Conservation (phyloP, 2,113 vertebrate species). For the Proterorhinus semilunaris region DNA sequence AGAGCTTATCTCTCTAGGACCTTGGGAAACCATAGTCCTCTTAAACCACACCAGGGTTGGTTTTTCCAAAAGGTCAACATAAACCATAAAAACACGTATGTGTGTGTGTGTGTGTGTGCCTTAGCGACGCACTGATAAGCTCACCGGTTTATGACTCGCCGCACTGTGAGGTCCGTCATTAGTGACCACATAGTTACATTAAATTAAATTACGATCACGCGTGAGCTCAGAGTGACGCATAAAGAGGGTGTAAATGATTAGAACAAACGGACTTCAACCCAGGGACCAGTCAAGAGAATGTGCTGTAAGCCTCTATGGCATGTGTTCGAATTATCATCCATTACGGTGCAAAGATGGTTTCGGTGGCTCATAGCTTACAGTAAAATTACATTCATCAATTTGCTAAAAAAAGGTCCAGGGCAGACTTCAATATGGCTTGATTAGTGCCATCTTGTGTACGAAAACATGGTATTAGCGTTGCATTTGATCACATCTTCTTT, state of each 20-base stretch:
- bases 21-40: no score
- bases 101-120: neutral
- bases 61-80: no score
- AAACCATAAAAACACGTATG: no score
- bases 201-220: slow-evolving; percentile 10
- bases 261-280: slow-evolving; percentile 73
- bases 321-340: neutral
- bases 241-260: slow-evolving; percentile 67
- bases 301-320: neutral
- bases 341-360: neutral
- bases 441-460: slow-evolving; percentile 55
- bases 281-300: neutral
- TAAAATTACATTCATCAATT: neutral
- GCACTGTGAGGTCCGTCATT: neutral
- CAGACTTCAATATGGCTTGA: neutral
- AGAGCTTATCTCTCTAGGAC: no score
- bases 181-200: neutral
- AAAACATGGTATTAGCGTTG: neutral
- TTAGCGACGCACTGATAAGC: neutral
- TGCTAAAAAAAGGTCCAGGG: no score
- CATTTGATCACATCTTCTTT: neutral
- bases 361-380: no score
- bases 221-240: slow-evolving; percentile 9
- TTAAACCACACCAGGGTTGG: no score
- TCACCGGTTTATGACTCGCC: neutral